Conservation (phyloP, 2,113 vertebrate species). For the Nestor notabilis region DNA sequence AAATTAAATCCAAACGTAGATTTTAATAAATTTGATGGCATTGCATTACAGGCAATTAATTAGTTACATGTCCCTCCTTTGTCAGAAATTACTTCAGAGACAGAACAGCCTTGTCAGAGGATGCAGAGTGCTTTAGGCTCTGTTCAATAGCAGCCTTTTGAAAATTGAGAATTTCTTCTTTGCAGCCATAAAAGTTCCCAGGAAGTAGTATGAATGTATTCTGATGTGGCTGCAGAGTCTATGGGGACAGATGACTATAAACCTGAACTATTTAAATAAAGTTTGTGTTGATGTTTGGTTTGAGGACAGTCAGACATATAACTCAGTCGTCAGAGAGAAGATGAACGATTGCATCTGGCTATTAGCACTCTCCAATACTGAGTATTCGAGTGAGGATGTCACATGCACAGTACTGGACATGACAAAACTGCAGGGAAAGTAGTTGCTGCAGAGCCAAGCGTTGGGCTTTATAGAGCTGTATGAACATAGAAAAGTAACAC, state of each 20-base stretch:
- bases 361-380: rapidly evolving
- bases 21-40: background rate
- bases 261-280: background rate
- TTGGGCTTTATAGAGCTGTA: background rate
- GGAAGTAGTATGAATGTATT: background rate
- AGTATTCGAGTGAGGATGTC: background rate
- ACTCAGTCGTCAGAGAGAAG: rapidly evolving
- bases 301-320: background rate
- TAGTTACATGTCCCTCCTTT: background rate
- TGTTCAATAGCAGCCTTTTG: background rate
- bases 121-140: background rate
- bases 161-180: background rate
- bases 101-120: background rate
- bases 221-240: background rate
- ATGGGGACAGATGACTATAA: background rate
- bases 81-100: background rate
- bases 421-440: background rate
- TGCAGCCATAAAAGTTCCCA: background rate
- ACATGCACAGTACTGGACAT: rapidly evolving
- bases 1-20: background rate
- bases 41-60: background rate
- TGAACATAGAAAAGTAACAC: background rate
- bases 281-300: background rate
- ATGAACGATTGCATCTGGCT: rapidly evolving
- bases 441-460: background rate